phyloP scores from a whole-genome alignment of 2,113 vertebrate species.

The Hypomesus transpacificus region DNA sequence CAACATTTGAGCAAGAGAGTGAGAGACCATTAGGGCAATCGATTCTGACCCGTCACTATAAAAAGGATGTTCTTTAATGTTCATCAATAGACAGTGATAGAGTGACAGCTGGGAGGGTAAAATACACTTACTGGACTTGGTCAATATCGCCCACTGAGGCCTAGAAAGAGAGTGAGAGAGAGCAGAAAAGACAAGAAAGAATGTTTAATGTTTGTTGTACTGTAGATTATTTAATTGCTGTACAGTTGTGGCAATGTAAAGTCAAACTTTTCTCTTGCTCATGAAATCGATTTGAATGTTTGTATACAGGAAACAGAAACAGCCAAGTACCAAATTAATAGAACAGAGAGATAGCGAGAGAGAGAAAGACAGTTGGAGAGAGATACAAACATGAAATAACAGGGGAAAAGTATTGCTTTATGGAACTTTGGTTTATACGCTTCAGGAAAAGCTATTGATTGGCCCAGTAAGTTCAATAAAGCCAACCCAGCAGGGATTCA shows the following conservation, averaged over 20 bases:
- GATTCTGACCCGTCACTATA: conserved; percentile 35
- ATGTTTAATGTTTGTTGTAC: background rate
- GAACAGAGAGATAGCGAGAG: background rate
- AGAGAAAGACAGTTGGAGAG: conserved; percentile 4
- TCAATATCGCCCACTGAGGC: conserved; percentile 47
- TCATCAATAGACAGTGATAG: conserved; percentile 23
- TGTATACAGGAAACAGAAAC: too few species aligned
- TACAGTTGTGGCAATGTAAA: background rate
- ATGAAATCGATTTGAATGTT: background rate
- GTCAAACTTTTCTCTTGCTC: background rate
- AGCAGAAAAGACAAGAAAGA: conserved; percentile 11
- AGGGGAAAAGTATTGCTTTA: conserved; percentile 1
- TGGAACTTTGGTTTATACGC: conserved; percentile 2
- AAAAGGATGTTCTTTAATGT: conserved; percentile 3
- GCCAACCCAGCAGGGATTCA: background rate
- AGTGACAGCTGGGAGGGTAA: conserved; percentile 17
- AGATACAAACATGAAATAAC: background rate
- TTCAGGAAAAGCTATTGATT: conserved; percentile 26
- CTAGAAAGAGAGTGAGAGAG: conserved; percentile 43
- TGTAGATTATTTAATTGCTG: background rate
- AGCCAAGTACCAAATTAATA: too few species aligned
- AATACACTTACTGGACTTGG: conserved; percentile 65
- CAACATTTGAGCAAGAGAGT: background rate
- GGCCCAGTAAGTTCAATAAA: conserved; percentile 18
- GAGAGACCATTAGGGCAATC: conserved; percentile 31